phyloP scores from a whole-genome alignment of 2,888 invertebrate species.

The Cataglyphis altisquamis region DNA sequence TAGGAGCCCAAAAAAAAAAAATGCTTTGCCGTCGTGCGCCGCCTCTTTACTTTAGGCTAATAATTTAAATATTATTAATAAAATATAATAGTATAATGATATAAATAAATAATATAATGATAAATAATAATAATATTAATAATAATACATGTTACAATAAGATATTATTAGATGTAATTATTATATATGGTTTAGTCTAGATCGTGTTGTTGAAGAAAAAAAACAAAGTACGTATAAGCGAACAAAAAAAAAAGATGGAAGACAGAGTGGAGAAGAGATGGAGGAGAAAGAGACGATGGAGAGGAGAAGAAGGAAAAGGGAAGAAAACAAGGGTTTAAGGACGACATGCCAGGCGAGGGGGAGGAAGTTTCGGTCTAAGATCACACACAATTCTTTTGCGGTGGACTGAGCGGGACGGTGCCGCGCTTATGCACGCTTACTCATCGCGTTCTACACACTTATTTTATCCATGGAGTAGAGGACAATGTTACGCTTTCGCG shows the following conservation, averaged over 20 bases:
- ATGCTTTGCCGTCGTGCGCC: constrained; percentile 86
- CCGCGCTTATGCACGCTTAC: constrained; percentile 19
- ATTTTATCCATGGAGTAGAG: neutral
- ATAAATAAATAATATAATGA: constrained; percentile 79
- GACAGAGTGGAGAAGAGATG: constrained; percentile 27
- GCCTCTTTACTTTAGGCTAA: constrained; percentile 86
- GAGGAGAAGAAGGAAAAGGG: constrained; percentile 1
- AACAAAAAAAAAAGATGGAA: constrained; percentile 73
- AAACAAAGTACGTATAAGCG: constrained; percentile 82
- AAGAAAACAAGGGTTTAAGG: constrained; percentile 65
- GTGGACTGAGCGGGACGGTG: constrained; percentile 80
- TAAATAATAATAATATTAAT: constrained; percentile 85
- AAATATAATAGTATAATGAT: constrained; percentile 81
- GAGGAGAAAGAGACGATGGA: neutral
- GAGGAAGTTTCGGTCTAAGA: constrained; percentile 81
- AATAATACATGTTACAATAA: constrained; percentile 86
- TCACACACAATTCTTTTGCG: constrained; percentile 74
- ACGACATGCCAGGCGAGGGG: constrained; percentile 22
- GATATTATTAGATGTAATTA: constrained; percentile 87
- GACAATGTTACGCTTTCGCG: constrained; percentile 21
- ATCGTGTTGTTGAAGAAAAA: constrained; percentile 86
- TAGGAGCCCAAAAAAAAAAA: constrained; percentile 81
- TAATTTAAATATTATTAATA: constrained; percentile 85
- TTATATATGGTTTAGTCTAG: constrained; percentile 86
- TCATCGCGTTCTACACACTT: neutral